Percentiles rank a stretch among this genome's conserved stretches.
These are phyloP conservation scores for Megalops cyprinoides DNA, from an alignment of 2,797 vertebrate species.

Conservation along the genomic window DNA sequence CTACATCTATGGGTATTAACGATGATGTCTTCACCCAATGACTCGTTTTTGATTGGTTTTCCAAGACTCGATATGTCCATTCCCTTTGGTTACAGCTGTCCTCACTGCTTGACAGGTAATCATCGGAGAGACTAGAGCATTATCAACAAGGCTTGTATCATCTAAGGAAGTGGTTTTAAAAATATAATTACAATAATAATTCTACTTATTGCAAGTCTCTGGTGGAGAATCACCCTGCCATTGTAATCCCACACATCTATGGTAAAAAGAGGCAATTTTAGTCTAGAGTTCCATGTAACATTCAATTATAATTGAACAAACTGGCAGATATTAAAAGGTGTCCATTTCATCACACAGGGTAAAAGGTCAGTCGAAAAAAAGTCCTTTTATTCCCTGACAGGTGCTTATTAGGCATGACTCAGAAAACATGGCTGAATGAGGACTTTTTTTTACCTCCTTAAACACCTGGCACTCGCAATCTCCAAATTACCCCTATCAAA, in stretches of 20 bases:
- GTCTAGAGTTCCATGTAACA: constrained; percentile 74
- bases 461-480: constrained; percentile 80
- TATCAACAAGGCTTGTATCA: constrained; percentile 64
- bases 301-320: constrained; percentile 83
- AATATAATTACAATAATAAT: constrained; percentile 54
- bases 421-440: constrained; percentile 67
- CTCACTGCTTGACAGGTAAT: constrained; percentile 60
- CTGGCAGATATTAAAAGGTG: constrained; percentile 71
- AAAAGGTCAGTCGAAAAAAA: constrained; percentile 61
- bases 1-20: constrained; percentile 52
- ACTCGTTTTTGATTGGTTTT: constrained; percentile 13
- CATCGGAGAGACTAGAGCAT: constrained; percentile 67
- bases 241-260: constrained; percentile 78
- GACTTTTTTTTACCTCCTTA: constrained; percentile 27
- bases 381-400: constrained; percentile 69
- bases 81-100: constrained; percentile 7
- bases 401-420: constrained; percentile 73
- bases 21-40: constrained; percentile 29
- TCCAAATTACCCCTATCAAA: constrained; percentile 46
- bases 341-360: constrained; percentile 69
- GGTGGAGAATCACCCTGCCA: constrained; percentile 76
- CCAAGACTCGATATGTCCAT: neutral
- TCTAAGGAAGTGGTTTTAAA: constrained; percentile 60
- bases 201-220: constrained; percentile 67
- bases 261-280: constrained; percentile 68